Conservation (phyloP, 2,797 vertebrate species). For the Austrolebias charrua region DNA sequence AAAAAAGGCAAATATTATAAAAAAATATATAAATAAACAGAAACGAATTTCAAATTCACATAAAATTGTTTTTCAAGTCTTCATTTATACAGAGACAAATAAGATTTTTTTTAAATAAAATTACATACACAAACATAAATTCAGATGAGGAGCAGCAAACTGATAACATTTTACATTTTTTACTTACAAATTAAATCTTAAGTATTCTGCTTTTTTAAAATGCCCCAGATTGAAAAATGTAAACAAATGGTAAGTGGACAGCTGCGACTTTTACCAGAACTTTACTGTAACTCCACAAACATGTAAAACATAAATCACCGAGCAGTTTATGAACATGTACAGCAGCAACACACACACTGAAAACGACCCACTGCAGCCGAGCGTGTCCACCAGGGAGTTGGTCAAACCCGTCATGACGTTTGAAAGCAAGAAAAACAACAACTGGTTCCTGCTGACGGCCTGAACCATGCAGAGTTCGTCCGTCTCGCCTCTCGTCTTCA, state of each 20-base stretch:
- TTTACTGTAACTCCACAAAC: constrained; percentile 84
- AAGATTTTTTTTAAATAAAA: background rate
- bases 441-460: constrained; percentile 90
- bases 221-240: too few relatives aligned
- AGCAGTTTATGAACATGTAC: constrained; percentile 91
- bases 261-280: constrained; percentile 80
- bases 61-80: background rate
- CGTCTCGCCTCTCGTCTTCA: constrained; percentile 37
- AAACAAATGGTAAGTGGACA: background rate
- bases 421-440: constrained; percentile 90
- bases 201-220: background rate
- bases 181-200: background rate
- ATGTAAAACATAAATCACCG: constrained; percentile 82
- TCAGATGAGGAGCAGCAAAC: background rate
- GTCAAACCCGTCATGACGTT: constrained; percentile 90
- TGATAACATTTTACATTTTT: background rate
- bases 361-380: constrained; percentile 75
- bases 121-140: background rate
- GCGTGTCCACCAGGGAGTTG: constrained; percentile 86
- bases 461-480: constrained; percentile 82
- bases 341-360: constrained; percentile 80
- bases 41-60: background rate
- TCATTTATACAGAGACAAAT: background rate
- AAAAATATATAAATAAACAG: background rate
- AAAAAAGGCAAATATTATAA: background rate